phyloP scores from a whole-genome alignment of 2,113 vertebrate species.

The Sceloporus undulatus region DNA sequence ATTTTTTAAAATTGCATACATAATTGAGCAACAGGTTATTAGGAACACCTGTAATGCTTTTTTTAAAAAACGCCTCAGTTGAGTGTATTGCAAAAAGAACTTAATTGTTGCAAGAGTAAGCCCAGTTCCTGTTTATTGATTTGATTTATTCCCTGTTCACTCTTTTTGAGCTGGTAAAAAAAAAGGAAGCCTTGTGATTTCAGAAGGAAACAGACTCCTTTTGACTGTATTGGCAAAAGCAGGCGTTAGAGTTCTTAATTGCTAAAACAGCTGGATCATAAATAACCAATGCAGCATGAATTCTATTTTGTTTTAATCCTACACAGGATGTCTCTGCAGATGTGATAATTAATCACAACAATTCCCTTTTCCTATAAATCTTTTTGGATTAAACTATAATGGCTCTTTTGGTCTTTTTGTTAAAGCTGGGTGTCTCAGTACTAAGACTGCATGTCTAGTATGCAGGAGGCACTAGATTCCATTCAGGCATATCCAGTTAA shows the following conservation, averaged over 20 bases:
- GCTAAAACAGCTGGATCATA: conserved; percentile 75
- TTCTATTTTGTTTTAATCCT: conserved; percentile 46
- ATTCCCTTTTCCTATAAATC: conserved; percentile 49
- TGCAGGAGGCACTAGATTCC: too few relatives aligned
- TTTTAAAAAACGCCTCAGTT: background rate
- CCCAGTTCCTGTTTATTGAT: background rate
- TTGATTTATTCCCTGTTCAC: conserved; percentile 10
- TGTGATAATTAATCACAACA: conserved; percentile 64
- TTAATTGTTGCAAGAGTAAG: conserved; percentile 46
- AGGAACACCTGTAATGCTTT: background rate
- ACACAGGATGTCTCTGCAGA: conserved; percentile 54
- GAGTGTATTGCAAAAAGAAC: conserved; percentile 38
- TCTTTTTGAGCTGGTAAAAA: conserved; percentile 50
- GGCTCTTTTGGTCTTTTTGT: conserved; percentile 41
- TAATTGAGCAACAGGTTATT: too few relatives aligned
- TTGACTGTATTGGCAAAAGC: conserved; percentile 44
- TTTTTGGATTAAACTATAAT: conserved; percentile 41
- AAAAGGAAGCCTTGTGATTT: conserved; percentile 45
- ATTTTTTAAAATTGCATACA: too few relatives aligned
- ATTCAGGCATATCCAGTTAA: too few relatives aligned
- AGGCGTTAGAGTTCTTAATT: conserved; percentile 62
- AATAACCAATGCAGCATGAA: conserved; percentile 67
- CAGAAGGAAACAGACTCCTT: conserved; percentile 60
- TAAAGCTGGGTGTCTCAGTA: background rate
- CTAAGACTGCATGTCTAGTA: too few relatives aligned